Percentiles rank a stretch among this genome's conserved stretches.
Evolutionary conservation across 2,888 invertebrate species (phyloP).

Genomic region (Torymus tubicola): DNA sequence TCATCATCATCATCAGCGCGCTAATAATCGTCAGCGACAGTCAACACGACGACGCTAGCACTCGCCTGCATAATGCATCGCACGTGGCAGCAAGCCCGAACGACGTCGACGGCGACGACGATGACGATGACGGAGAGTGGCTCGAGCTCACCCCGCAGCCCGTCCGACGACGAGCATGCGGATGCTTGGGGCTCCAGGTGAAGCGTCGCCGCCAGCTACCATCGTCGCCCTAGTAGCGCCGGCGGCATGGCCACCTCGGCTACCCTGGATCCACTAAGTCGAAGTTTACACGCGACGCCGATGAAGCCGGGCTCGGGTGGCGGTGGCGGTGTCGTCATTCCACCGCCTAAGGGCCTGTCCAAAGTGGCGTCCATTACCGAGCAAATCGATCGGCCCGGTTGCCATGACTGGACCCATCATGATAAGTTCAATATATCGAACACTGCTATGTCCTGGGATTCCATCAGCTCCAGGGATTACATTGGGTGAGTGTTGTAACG

Average conservation of each 20-base stretch:
- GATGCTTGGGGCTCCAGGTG: constrained; percentile 32
- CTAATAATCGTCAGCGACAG: not conserved
- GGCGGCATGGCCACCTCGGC: constrained; percentile 15
- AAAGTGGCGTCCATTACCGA: constrained; percentile 54
- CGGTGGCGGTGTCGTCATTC: not conserved
- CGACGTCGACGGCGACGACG: constrained; percentile 6
- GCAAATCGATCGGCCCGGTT: constrained; percentile 47
- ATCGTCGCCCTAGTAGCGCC: constrained; percentile 3
- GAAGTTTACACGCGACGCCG: constrained; percentile 44
- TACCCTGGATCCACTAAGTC: constrained; percentile 41
- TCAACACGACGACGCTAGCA: not conserved
- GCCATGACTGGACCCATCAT: constrained; percentile 57
- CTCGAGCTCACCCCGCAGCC: not conserved
- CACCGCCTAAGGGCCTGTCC: constrained; percentile 36
- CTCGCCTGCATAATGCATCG: constrained; percentile 33
- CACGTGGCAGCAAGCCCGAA: constrained; percentile 21
- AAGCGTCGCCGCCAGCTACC: constrained; percentile 24
- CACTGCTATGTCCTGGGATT: constrained; percentile 89
- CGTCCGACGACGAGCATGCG: constrained; percentile 34
- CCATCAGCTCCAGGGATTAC: constrained; percentile 88
- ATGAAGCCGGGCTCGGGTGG: constrained; percentile 23
- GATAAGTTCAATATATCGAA: constrained; percentile 62
- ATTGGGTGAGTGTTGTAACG: constrained; percentile 80
- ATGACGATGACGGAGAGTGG: constrained; percentile 5
- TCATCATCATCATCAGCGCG: too few relatives aligned